Percentiles rank a stretch among this genome's conserved stretches.
Conservation (phyloP, 2,888 invertebrate species). For the Platycheirus rosarum region DNA sequence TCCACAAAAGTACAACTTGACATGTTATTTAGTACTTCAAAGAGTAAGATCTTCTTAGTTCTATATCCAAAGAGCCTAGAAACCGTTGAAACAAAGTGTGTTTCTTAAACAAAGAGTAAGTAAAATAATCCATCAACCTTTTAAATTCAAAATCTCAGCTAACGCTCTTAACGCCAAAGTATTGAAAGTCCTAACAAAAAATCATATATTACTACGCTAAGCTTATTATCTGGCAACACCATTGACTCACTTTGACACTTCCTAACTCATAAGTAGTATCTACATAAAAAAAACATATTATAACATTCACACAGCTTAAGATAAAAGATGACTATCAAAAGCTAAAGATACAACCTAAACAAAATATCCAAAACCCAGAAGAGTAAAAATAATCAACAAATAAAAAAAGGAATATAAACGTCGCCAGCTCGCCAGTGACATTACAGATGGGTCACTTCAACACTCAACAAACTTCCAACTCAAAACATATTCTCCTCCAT, state of each 20-base stretch:
- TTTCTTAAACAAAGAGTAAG: too few species aligned
- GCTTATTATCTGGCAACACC: slow-evolving; percentile 54
- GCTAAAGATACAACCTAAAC: slow-evolving; percentile 46
- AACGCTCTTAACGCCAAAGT: too few species aligned
- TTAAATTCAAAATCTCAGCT: too few species aligned
- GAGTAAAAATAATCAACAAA: slow-evolving; percentile 4
- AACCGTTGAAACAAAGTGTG: too few species aligned
- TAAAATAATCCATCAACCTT: too few species aligned
- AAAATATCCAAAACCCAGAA: slow-evolving; percentile 18
- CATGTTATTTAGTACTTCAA: too few species aligned
- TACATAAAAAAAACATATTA: slow-evolving; percentile 65
- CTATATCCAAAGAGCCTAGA: too few species aligned
- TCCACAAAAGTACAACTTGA: too few species aligned
- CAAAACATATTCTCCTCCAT: slow-evolving; percentile 55
- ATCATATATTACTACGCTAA: slow-evolving; percentile 8
- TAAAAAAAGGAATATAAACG: slow-evolving; percentile 10
- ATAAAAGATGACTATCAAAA: slow-evolving; percentile 69
- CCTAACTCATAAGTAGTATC: slow-evolving; percentile 50
- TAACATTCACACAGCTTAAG: slow-evolving; percentile 67
- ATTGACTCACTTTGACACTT: slow-evolving; percentile 37
- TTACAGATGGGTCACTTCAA: slow-evolving; percentile 36
- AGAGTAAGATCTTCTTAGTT: too few species aligned
- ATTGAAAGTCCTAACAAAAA: too few species aligned
- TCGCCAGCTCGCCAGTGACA: slow-evolving; percentile 6
- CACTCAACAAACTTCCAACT: slow-evolving; percentile 40